Percentiles rank a stretch among this genome's conserved stretches.
These are phyloP conservation scores for Contarinia nasturtii DNA, from an alignment of 1,140 invertebrate genomes.

Conservation along the genomic window DNA sequence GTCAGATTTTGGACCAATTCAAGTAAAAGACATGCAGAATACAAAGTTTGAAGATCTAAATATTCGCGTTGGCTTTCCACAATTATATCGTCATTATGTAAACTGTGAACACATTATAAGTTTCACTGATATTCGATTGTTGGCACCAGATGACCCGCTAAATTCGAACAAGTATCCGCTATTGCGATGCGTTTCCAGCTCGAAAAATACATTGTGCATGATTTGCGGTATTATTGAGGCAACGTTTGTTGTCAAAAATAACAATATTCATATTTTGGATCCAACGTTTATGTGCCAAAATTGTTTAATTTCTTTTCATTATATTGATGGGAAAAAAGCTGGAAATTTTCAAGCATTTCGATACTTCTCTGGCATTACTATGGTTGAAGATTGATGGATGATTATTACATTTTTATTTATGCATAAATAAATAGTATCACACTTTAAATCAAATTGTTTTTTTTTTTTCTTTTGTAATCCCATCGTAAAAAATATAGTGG, in stretches of 20 bases:
- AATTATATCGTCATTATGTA: conserved; percentile 71
- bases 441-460: no score
- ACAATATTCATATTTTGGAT: conserved; percentile 38
- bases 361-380: no score
- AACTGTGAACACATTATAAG: conserved; percentile 71
- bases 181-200: conserved; percentile 24
- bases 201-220: conserved; percentile 26
- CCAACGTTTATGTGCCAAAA: conserved; percentile 41
- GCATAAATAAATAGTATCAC: no score
- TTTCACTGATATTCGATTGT: conserved; percentile 46
- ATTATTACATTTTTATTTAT: no score
- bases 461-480: no score
- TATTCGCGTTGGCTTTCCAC: conserved; percentile 48
- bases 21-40: conserved; percentile 35
- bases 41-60: conserved; percentile 39
- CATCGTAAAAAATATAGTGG: no score
- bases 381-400: no score
- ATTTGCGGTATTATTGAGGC: conserved; percentile 29
- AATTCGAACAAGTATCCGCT: conserved; percentile 28
- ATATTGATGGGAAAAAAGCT: conserved; percentile 34
- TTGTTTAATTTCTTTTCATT: conserved; percentile 44
- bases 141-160: conserved; percentile 28
- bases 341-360: conserved; percentile 33
- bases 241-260: conserved; percentile 36
- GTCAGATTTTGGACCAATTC: conserved; percentile 31